Evolutionary conservation across 2,113 vertebrate genomes (phyloP).

Genomic region (Pantherophis guttatus): DNA sequence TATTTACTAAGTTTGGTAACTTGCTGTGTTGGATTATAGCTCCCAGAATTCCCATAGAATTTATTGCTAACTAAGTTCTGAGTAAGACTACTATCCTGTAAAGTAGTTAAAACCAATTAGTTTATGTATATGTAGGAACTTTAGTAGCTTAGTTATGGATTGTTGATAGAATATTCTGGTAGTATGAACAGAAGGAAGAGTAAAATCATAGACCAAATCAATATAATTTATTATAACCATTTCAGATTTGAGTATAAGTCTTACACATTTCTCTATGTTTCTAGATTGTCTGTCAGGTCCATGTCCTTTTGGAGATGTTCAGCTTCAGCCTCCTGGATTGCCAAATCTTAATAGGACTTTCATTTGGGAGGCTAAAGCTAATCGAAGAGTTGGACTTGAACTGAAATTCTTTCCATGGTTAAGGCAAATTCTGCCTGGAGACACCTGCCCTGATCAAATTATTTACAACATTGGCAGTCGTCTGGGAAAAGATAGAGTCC

Average conservation of each 20-base stretch:
- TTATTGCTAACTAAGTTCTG: background rate
- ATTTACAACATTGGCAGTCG: slow-evolving; percentile 72
- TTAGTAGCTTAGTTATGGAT: background rate
- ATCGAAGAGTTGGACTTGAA: slow-evolving; percentile 68
- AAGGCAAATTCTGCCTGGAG: slow-evolving; percentile 73
- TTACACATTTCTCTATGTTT: slow-evolving; percentile 10
- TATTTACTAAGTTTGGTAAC: background rate
- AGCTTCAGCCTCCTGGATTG: slow-evolving; percentile 63
- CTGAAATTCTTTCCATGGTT: slow-evolving; percentile 81
- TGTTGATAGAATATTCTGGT: background rate
- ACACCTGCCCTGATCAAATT: slow-evolving; percentile 72
- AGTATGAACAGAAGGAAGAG: background rate
- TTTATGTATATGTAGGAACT: no score
- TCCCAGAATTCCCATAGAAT: background rate
- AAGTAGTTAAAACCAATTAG: background rate
- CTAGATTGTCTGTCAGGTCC: slow-evolving; percentile 77
- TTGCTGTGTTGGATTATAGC: background rate
- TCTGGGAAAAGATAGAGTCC: slow-evolving; percentile 45
- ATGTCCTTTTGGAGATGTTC: slow-evolving; percentile 73
- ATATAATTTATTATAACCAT: background rate
- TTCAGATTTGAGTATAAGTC: background rate
- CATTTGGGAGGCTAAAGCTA: slow-evolving; percentile 78
- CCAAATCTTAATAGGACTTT: slow-evolving; percentile 82
- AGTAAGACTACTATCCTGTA: background rate
- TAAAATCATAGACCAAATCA: background rate